Evolutionary conservation across 1,140 invertebrate species (phyloP).

Genomic region (Apis florea): DNA sequence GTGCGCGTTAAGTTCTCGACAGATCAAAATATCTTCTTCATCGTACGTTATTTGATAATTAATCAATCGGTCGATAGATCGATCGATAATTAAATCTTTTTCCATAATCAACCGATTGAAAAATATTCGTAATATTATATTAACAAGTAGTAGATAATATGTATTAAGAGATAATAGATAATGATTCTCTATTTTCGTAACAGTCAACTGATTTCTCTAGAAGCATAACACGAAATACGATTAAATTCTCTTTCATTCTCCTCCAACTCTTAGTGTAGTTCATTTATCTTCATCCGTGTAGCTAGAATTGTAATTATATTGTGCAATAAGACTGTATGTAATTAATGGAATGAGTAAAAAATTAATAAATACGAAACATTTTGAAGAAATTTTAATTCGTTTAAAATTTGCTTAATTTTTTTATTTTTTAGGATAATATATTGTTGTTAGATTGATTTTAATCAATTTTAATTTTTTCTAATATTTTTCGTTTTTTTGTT

Average conservation of each 20-base stretch:
- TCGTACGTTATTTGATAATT: background rate
- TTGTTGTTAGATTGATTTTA: no score
- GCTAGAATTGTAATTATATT: background rate
- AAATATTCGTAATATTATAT: slow-evolving; percentile 57
- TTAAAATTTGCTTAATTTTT: no score
- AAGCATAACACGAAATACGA: slow-evolving; percentile 58
- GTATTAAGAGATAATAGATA: slow-evolving; percentile 2
- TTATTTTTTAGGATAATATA: no score
- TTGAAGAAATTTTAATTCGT: no score
- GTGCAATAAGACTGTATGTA: background rate
- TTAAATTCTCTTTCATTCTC: background rate
- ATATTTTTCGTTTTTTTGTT: background rate
- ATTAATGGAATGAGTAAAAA: background rate
- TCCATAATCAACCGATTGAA: slow-evolving; percentile 23
- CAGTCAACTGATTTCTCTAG: slow-evolving; percentile 58
- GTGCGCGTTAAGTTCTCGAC: slow-evolving; percentile 48
- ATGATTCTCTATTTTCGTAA: slow-evolving; percentile 51
- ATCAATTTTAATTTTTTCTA: background rate
- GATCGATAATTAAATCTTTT: slow-evolving; percentile 41
- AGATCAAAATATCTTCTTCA: slow-evolving; percentile 37
- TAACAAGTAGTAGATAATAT: slow-evolving; percentile 58
- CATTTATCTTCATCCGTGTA: background rate
- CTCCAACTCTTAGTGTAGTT: background rate
- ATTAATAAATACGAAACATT: background rate
- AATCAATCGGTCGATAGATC: background rate